Conservation (phyloP, 2,797 vertebrate genomes). For the Onychomys leucogaster region DNA sequence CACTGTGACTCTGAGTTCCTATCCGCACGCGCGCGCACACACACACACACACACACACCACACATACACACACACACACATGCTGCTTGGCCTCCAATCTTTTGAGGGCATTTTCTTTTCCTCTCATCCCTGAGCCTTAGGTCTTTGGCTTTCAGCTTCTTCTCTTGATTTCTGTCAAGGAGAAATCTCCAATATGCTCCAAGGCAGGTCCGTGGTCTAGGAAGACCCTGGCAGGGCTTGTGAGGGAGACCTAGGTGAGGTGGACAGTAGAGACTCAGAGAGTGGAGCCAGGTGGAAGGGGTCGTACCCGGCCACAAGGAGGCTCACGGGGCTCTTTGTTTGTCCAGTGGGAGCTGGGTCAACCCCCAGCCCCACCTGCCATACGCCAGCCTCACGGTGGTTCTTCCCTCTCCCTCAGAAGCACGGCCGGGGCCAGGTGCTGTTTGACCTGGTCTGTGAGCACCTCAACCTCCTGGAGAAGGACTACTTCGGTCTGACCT, state of each 20-base stretch:
- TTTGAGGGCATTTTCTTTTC: background rate
- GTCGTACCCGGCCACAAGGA: background rate
- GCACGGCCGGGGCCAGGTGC: constrained; percentile 94
- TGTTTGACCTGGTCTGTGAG: constrained; percentile 95
- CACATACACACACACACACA: background rate
- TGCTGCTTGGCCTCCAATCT: too few relatives aligned
- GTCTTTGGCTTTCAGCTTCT: background rate
- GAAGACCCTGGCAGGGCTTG: background rate
- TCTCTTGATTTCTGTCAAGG: background rate
- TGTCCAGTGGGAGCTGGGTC: background rate
- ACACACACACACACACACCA: too few relatives aligned
- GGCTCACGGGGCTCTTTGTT: background rate
- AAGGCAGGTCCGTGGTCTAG: background rate
- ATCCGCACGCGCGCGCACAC: too few relatives aligned
- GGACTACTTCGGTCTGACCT: constrained; percentile 97
- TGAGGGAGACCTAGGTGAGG: background rate
- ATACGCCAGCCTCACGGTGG: background rate
- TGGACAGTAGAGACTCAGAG: background rate
- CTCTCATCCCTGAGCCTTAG: background rate
- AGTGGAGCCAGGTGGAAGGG: background rate
- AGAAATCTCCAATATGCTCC: background rate
- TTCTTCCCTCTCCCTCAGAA: constrained; percentile 89
- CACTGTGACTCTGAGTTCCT: background rate
- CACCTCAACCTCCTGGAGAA: constrained; percentile 98
- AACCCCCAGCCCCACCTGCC: background rate